A percentile compares a stretch with the other conserved stretches of the same genome.
phyloP scores from a whole-genome alignment of 2,797 vertebrate species.

The Otus scops region DNA sequence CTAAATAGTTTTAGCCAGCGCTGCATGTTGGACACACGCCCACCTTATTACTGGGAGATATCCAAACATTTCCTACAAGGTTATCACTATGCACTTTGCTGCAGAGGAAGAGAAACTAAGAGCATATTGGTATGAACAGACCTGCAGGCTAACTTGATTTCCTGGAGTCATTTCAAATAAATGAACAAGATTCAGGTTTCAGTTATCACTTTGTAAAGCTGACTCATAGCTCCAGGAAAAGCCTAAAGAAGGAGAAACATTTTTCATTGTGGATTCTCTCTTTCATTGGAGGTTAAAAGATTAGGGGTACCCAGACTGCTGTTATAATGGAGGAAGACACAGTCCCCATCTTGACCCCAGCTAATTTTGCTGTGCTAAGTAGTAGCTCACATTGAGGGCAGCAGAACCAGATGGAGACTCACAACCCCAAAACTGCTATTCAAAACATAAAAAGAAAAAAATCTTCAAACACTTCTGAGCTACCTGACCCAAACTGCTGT shows the following conservation, averaged over 20 bases:
- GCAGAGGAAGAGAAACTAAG: not conserved
- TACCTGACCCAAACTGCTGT: not conserved
- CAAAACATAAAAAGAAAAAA: not conserved
- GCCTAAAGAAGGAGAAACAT: not conserved
- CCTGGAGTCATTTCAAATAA: not conserved
- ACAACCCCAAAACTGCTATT: not conserved
- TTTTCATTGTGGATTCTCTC: not conserved
- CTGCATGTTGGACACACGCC: not conserved
- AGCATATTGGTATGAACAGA: not conserved
- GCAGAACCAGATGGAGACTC: not conserved
- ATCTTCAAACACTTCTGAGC: not conserved
- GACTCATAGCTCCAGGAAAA: not conserved
- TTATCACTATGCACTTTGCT: not conserved
- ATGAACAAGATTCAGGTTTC: not conserved
- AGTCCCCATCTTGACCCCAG: not conserved
- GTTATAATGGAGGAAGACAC: not conserved
- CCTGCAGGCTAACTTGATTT: not conserved
- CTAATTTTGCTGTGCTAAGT: not conserved
- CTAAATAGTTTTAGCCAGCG: not conserved
- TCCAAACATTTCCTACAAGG: not conserved
- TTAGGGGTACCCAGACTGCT: not conserved
- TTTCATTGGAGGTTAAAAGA: not conserved
- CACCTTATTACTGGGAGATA: not conserved
- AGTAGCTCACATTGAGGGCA: not conserved
- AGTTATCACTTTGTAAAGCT: not conserved